Conservation (phyloP, 2,797 vertebrate species). For the Lacerta viridis region DNA sequence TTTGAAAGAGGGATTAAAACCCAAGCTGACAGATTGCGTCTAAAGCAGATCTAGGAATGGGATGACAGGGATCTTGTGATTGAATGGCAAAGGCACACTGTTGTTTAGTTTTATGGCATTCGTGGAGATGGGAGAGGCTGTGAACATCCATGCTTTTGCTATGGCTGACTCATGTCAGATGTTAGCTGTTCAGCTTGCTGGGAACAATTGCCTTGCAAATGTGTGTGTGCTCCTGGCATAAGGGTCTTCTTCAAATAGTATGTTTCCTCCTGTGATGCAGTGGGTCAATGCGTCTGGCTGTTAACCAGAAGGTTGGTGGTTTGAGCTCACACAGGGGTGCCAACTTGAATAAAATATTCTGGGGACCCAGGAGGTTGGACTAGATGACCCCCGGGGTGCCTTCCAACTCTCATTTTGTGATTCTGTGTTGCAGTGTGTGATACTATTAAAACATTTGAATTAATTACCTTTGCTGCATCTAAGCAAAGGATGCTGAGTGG, state of each 20-base stretch:
- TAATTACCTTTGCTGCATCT: background rate
- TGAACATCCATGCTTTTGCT: background rate
- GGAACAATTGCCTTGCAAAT: constrained; percentile 11
- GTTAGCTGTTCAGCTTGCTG: constrained; percentile 13
- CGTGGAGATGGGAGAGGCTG: constrained; percentile 20
- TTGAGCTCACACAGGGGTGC: no score
- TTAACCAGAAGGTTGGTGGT: no score
- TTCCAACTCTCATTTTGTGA: no score
- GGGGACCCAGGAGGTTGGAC: no score
- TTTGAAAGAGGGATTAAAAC: constrained; percentile 21
- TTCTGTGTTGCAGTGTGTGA: background rate
- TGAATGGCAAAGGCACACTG: constrained; percentile 1
- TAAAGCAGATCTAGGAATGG: background rate
- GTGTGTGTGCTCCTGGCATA: background rate
- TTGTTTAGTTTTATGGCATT: constrained; percentile 29
- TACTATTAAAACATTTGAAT: background rate
- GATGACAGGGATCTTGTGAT: constrained; percentile 16
- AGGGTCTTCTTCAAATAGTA: background rate
- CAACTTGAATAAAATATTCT: no score
- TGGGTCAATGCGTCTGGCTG: no score
- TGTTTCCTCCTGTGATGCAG: background rate
- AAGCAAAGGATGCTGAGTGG: background rate
- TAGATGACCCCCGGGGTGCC: no score
- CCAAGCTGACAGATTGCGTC: background rate
- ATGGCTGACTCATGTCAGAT: constrained; percentile 22